Base-by-base conservation (phyloP, 2,888 invertebrate species). In the Calephelis perditalis region DNA sequence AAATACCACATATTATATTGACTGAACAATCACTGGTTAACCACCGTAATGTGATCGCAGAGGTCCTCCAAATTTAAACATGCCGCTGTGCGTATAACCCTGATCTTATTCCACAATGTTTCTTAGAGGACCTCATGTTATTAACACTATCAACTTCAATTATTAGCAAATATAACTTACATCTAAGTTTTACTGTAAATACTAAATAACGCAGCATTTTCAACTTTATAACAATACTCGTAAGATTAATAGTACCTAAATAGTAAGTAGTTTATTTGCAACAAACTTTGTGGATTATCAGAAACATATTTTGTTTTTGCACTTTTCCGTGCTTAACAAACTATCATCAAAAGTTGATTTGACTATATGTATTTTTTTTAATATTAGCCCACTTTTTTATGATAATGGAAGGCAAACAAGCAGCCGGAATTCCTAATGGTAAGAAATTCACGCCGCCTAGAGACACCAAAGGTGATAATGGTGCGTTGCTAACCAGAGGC, bases 161-260 rank as follows among this genome's bases (percentile, higher is more conserved):
- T 36, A 52, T 52, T 11, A 40, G 11, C 49, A 26, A 10, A 15
- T 15, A 11, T 52, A 35, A 10, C 11, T 52, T 35, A 26, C 11
- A 52, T 52, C 35, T 52, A 52, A 36, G 26, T 26, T 52, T 52
- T 49, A 49, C 9, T 12, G 26, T 49, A 49, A 52, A 52, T 35
- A 52, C 52, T 52, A 52, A 52, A 52, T 52, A 52, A 52, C 52
- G 35, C 35, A 52, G 52, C 52, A 52, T 35, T 54, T 54, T 54
- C 36, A 11, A 54, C 36, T 36, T 11, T 36, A 36, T 54, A 54
- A 54, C 52, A 54, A 54, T 54, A 36, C 36, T 26, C 36, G 36
- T 54, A 54, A 52, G 52, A 7, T 36, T 54, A 36, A 54, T 54
- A 54, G 10, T 54, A 54, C 5, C 35, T 40, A 40, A 40, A 40